These are phyloP conservation scores for Drosophila willistoni DNA, from an alignment of 1,140 invertebrate species.

Conservation along the genomic window DNA sequence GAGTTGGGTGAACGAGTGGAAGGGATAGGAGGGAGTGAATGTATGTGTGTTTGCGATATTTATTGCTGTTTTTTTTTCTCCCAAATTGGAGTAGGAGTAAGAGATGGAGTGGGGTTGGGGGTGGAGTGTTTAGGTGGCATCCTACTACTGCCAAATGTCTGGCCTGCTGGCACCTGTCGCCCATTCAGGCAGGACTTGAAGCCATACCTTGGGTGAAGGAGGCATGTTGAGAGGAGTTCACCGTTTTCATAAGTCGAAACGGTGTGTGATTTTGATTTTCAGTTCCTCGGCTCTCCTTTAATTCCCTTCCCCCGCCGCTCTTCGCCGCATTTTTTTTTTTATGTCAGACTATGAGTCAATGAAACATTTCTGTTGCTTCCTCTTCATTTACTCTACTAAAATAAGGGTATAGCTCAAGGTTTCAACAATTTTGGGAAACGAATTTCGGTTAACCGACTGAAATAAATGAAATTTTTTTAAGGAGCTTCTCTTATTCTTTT, in stretches of 20 bases:
- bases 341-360: background rate
- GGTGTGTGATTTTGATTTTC: constrained; percentile 56
- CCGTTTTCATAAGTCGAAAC: constrained; percentile 52
- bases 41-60: constrained; percentile 47
- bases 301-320: background rate
- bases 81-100: constrained; percentile 36
- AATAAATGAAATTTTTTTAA: too few species aligned
- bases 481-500: too few species aligned
- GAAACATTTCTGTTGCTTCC: constrained; percentile 5
- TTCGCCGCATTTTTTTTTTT: background rate
- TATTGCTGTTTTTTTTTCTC: constrained; percentile 70
- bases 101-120: background rate
- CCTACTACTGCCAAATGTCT: constrained; percentile 13
- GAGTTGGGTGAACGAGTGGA: background rate
- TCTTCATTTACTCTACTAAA: constrained; percentile 20
- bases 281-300: constrained; percentile 3
- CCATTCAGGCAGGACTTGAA: constrained; percentile 22
- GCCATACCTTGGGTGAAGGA: constrained; percentile 14
- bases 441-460: too few species aligned
- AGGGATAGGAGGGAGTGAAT: constrained; percentile 1
- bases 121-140: background rate
- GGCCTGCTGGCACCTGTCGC: constrained; percentile 20
- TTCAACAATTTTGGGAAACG: too few species aligned
- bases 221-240: constrained; percentile 37
- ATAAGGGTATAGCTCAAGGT: background rate